phyloP scores from a whole-genome alignment of 2,113 vertebrate genomes.

The Oxyura jamaicensis region DNA sequence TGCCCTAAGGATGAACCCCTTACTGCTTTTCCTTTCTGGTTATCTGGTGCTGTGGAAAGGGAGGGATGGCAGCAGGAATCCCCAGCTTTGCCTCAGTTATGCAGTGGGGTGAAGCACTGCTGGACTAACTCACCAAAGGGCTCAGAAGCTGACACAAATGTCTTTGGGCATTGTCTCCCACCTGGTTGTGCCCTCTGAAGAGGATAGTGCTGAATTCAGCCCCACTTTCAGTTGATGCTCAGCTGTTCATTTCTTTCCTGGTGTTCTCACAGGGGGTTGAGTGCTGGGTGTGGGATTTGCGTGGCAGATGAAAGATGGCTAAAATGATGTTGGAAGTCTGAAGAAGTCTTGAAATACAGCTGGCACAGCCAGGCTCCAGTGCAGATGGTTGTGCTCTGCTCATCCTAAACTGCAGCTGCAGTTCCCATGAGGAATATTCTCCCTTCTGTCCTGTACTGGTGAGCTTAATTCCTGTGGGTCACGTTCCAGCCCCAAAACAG shows the following conservation, averaged over 20 bases:
- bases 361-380: not conserved
- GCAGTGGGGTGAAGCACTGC: not conserved
- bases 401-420: not conserved
- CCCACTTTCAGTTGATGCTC: rapidly evolving
- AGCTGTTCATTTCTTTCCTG: not conserved
- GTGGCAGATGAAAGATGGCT: not conserved
- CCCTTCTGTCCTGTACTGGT: not conserved
- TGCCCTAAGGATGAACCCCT: not conserved
- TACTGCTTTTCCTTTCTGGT: not conserved
- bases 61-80: not conserved
- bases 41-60: no score
- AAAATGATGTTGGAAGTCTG: not conserved
- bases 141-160: no score
- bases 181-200: rapidly evolving
- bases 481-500: not conserved
- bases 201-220: not conserved
- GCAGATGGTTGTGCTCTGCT: not conserved
- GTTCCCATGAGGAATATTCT: not conserved
- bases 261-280: not conserved
- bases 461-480: not conserved
- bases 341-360: not conserved
- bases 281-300: not conserved
- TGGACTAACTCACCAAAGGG: not conserved
- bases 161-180: not conserved
- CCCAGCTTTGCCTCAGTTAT: not conserved